These are phyloP conservation scores for Phataginus tetradactyla DNA, from an alignment of 2,797 vertebrate genomes.

Conservation along the genomic window DNA sequence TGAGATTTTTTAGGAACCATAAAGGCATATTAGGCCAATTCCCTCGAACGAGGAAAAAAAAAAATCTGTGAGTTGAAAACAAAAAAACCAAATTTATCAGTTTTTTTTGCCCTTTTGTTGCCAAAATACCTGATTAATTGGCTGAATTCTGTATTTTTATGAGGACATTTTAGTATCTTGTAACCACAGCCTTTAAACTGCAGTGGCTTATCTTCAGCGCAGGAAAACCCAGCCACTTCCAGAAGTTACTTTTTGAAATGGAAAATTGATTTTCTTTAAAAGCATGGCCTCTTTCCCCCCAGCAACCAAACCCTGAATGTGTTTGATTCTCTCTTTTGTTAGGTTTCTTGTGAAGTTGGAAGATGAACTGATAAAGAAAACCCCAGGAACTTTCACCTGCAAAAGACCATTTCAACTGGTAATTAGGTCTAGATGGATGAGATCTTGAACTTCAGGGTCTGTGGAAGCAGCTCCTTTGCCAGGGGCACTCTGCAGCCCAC, in stretches of 20 bases:
- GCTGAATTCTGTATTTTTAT: neutral
- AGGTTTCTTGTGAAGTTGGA: conserved; percentile 78
- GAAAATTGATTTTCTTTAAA: neutral
- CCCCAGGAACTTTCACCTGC: conserved; percentile 36
- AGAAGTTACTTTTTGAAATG: neutral
- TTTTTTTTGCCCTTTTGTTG: neutral
- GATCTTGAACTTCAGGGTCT: neutral
- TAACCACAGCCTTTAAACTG: neutral
- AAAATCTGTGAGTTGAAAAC: neutral
- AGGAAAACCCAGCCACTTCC: neutral
- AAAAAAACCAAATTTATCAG: neutral
- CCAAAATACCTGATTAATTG: neutral
- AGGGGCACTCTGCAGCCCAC: neutral
- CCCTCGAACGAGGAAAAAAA: neutral
- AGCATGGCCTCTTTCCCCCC: too few species aligned
- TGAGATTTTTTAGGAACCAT: too few species aligned
- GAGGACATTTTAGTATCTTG: neutral
- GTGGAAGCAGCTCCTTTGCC: neutral
- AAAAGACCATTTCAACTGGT: neutral
- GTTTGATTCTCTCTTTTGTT: neutral
- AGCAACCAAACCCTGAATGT: neutral
- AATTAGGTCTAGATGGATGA: neutral
- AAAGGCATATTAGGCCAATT: too few species aligned
- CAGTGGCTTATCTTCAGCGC: neutral
- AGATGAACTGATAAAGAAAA: neutral